Evolutionary conservation across 2,113 vertebrate genomes (phyloP), one percentile per base, ranked within the genome.

Genomic region (Myocastor coypus): DNA sequence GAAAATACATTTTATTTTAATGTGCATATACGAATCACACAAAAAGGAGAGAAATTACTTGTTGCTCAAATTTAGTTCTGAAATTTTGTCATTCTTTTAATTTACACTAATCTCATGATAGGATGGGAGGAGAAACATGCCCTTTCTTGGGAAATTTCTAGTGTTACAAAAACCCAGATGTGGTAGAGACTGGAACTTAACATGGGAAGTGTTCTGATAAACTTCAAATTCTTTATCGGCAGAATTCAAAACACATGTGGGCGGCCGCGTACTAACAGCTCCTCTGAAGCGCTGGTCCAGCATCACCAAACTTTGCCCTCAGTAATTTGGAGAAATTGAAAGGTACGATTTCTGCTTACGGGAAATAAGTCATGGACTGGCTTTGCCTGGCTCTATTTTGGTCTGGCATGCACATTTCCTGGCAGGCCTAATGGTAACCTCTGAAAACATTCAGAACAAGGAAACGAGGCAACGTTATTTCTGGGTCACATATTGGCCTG

Each of bases 251-350:
- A 95, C 86, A 93, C 52, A 78, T 91, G 89, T 20, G 83, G 16
- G n/a, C 85, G 24, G 69, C n/a, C 73, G 68, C 13, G 96, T 50
- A 19, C 55, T 87, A n/a, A 59, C 3, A 90, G 52, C 32, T 93
- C 12, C 5, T 81, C 50, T 46, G 92, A 96, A 82, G 81, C 26
- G 96, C 96, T 92, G 40, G 50, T 75, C 81, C 26, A 68, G 34
- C 40, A 22, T 94, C 95, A 40, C 92, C 71, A 50, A 97, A 34
- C 0, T 61, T 92, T 96, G 1, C 5, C 12, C 19, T 96, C 42
- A 7, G 87, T 95, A 96, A 89, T 95, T 94, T 73, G n/a, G 66
- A 94, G 64, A 98, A 98, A 97, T 68, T n/a, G 89, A 97, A 98
- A 97, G 80, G 26, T 94, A 97, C 87, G 10, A n/a, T 96, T 97